Evolutionary conservation across 2,113 vertebrate species (phyloP), one percentile per base, ranked within the genome.

Genomic region (Agelaius tricolor): DNA sequence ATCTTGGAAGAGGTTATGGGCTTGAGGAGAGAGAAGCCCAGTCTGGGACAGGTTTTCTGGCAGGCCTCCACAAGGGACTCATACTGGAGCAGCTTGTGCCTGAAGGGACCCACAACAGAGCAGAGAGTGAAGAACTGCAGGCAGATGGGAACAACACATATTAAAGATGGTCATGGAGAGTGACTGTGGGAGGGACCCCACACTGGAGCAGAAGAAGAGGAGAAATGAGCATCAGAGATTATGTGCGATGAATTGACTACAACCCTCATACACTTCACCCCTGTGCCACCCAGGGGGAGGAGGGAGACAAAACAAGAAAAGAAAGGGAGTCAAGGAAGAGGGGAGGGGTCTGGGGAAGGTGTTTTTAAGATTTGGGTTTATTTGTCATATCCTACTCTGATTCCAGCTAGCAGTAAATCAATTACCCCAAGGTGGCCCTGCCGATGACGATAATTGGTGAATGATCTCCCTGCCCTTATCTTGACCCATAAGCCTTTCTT

Each of bases 251-350:
- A 58, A 58, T 10, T 55, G 21, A 28, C 17, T 2, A 5, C 13
- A 71, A 22, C 2, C 3, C 3, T 49, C 11, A 11, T 10, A 61
- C 24, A 6, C 8, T 8, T 6, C 9, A 7, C 5, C 7, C 6
- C 7, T n/a, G 9, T 0, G 0, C 4, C 2, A 6, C 6, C 11
- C 2, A 2, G 3, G 4, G 7, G 4, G 11, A 43, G 2, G 4
- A 78, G 2, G 2, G 3, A 49, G 18, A 31, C 7, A 59, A 77
- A 83, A 54, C 20, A 6, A 8, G 2, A 61, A 65, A 5, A 28
- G 2, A 47, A 68, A 9, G 1, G 43, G 18, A 63, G 7, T 15
- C 20, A 3, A 3, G 3, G 19, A 85, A 61, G 15, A 57, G 15
- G 16, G 8, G 14, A 30, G 1, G 1, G 2, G 3, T 33, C 4